Conservation (phyloP, 2,797 vertebrate genomes). For the Basileuterus tristriatus region DNA sequence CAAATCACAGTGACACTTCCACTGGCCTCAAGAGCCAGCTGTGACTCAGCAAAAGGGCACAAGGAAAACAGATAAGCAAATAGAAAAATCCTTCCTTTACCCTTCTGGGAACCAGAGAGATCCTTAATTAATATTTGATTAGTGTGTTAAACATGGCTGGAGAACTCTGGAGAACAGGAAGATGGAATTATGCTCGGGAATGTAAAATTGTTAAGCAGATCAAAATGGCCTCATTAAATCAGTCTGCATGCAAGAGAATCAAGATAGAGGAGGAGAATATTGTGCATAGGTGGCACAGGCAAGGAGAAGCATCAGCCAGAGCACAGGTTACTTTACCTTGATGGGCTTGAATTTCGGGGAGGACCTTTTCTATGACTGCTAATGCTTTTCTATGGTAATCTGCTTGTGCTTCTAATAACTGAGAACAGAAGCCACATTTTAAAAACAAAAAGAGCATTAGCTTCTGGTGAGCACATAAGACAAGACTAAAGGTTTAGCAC, state of each 20-base stretch:
- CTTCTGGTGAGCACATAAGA: conserved; percentile 69
- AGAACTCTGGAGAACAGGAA: conserved; percentile 51
- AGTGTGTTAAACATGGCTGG: conserved; percentile 71
- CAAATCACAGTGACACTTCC: neutral
- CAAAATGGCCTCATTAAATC: conserved; percentile 38
- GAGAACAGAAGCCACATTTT: conserved; percentile 84
- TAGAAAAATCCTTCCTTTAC: neutral
- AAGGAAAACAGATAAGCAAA: neutral
- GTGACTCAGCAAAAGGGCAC: neutral
- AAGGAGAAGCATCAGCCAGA: conserved; percentile 65
- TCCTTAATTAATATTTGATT: conserved; percentile 6
- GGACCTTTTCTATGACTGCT: conserved; percentile 92
- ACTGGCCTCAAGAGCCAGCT: neutral
- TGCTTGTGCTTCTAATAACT: conserved; percentile 99
- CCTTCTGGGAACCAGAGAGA: neutral
- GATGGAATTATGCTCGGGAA: conserved; percentile 54
- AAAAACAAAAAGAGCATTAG: conserved; percentile 79
- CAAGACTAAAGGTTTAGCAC: conserved; percentile 70
- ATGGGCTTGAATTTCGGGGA: conserved; percentile 94
- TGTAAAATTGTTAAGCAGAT: conserved; percentile 34
- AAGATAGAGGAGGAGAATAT: conserved; percentile 57
- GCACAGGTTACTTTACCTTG: conserved; percentile 88
- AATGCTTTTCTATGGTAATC: conserved; percentile 99
- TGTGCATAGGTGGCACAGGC: conserved; percentile 69
- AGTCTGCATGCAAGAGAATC: conserved; percentile 73